A percentile compares a stretch with the other conserved stretches of the same genome.
Evolutionary conservation across 2,888 invertebrate genomes (phyloP).

Genomic region (Aphrophora alni): DNA sequence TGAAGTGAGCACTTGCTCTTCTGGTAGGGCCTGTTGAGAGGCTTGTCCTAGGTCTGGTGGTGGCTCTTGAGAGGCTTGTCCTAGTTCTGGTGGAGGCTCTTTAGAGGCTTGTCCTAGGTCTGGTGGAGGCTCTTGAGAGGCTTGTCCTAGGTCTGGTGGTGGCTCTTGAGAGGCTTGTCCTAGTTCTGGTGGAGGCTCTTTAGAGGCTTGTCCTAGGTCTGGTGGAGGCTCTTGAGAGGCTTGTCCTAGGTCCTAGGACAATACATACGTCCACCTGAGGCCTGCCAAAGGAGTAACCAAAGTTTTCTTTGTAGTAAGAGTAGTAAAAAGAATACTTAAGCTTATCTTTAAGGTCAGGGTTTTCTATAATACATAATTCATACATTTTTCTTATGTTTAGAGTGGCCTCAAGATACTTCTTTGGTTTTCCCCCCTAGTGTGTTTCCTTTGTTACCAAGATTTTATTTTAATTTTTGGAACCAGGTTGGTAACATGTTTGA

Average conservation of each 20-base stretch:
- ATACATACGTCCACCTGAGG: conserved; percentile 41
- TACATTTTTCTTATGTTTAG: conserved; percentile 19
- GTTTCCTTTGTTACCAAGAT: no score
- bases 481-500: no score
- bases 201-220: no score
- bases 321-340: conserved; percentile 39
- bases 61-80: no score
- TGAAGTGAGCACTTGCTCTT: conserved; percentile 1
- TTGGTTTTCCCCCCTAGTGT: no score
- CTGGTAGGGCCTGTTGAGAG: conserved; percentile 4
- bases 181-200: no score
- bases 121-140: background rate
- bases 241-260: no score
- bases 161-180: conserved; percentile 16
- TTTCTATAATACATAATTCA: conserved; percentile 26
- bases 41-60: background rate
- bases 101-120: background rate
- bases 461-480: no score
- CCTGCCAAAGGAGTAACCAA: conserved; percentile 38
- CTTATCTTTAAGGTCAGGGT: conserved; percentile 12
- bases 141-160: background rate
- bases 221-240: no score
- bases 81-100: background rate
- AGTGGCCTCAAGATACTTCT: no score
- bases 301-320: conserved; percentile 39